Evolutionary conservation across 2,113 vertebrate genomes (phyloP), one percentile per base, ranked within the genome.

Genomic region (Hoplias malabaricus): DNA sequence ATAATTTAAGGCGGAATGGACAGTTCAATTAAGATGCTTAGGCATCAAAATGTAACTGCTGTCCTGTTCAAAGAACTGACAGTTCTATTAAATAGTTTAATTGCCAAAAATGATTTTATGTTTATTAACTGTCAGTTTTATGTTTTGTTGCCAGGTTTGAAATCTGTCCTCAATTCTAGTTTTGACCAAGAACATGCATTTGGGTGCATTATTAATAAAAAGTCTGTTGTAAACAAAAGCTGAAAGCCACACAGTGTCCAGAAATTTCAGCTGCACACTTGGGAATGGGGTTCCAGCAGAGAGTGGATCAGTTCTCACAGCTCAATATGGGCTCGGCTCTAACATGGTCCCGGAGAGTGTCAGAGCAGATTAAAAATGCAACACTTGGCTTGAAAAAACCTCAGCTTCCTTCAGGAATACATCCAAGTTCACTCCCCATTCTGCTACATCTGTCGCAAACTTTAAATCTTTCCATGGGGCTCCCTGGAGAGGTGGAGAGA

Each of bases 281-380:
- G 54, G 25, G 42, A 65, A 34, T 57, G 14, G 46, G 72, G 40
- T 72, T 31, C 50, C n/a, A 67, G 66, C 11, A 29, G 73, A 69
- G 57, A 16, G 71, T 36, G 11, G 12, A 48, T 14, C 9, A 2
- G 34, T 72, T 69, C 25, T 34, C 12, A 33, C 71, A 83, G 76
- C 12, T 75, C 59, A 13, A 69, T 25, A 65, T 42, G 13, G 71
- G 34, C 63, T 16, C 29, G 73, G 43, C 43, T 73, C 25, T 82
- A 69, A 73, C 80, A 66, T 73, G 62, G 61, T 68, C 67, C 80
- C 19, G 8, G 48, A 79, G 77, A 86, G 71, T 77, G 79, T 80
- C 68, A 43, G 56, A n/a, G n/a, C 1, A 23, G 46, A 87, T 89
- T 88, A 89, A 90, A 91, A 88, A 90, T 89, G 86, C 83, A 90